Evolutionary conservation across 2,797 vertebrate species (phyloP).

Genomic region (Hydrocynus forskahlii): DNA sequence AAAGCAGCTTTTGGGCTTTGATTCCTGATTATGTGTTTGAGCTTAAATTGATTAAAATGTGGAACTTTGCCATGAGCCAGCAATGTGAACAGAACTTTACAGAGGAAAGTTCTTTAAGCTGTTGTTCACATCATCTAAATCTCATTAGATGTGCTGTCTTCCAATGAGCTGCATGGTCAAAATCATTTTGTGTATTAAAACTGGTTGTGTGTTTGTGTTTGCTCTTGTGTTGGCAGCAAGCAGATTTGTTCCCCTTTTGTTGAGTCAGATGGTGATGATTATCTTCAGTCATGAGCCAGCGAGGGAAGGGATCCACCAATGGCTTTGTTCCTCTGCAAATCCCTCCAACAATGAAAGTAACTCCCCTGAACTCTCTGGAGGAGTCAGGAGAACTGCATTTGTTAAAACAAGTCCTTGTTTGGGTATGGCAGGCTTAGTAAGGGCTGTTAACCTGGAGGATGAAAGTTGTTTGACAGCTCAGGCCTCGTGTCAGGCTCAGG

Average conservation of each 20-base stretch:
- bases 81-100: no score
- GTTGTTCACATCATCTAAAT: not conserved
- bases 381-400: slow-evolving; percentile 9
- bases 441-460: slow-evolving; percentile 34
- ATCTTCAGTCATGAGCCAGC: slow-evolving; percentile 20
- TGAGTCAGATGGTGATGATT: slow-evolving; percentile 23
- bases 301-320: slow-evolving; percentile 1
- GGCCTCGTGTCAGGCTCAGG: slow-evolving; percentile 43
- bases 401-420: slow-evolving; percentile 55
- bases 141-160: no score
- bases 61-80: no score
- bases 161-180: no score
- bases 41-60: no score
- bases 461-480: slow-evolving; percentile 54
- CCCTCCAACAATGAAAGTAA: slow-evolving; percentile 19
- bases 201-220: not conserved
- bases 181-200: not conserved
- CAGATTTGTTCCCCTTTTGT: not conserved
- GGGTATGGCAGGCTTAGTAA: slow-evolving; percentile 32
- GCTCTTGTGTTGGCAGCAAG: not conserved
- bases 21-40: no score
- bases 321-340: slow-evolving; percentile 23
- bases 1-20: no score
- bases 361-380: slow-evolving; percentile 22
- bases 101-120: not conserved